Conservation (phyloP, 2,113 vertebrate genomes). For the Girardinichthys multiradiatus region DNA sequence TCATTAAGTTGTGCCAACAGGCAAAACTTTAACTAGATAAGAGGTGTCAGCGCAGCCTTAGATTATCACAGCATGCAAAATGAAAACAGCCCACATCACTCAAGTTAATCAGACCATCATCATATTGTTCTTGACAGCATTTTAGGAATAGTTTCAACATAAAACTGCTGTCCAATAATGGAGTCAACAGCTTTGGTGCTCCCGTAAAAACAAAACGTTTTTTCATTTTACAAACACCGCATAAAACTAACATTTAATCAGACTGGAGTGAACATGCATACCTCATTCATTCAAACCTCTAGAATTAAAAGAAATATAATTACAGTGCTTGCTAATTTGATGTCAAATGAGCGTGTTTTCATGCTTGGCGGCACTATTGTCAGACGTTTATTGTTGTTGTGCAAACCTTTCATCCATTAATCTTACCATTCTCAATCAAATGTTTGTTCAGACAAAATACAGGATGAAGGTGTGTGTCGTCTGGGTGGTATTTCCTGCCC, state of each 20-base stretch:
- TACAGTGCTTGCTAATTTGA: slow-evolving; percentile 3
- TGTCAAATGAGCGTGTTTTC: slow-evolving; percentile 27
- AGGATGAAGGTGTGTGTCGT: slow-evolving; percentile 68
- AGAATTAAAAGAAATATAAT: slow-evolving; percentile 13
- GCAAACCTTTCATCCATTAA: slow-evolving; percentile 57
- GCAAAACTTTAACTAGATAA: not conserved
- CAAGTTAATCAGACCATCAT: slow-evolving; percentile 29
- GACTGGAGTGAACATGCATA: not conserved
- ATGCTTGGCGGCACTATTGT: slow-evolving; percentile 25
- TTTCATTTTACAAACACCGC: not conserved
- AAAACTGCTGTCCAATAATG: not conserved
- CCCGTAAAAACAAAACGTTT: not conserved
- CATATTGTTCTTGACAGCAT: not conserved
- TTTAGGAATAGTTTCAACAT: not conserved
- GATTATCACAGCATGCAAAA: not conserved
- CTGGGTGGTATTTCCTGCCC: slow-evolving; percentile 62
- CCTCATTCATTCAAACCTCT: not conserved
- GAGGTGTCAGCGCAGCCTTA: not conserved
- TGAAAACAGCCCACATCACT: not conserved
- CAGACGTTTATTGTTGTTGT: slow-evolving; percentile 37
- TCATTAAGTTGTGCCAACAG: not conserved
- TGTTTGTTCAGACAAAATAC: slow-evolving; percentile 62
- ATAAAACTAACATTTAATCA: not conserved
- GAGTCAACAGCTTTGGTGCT: not conserved
- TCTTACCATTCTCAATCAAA: slow-evolving; percentile 46